Base-by-base conservation (phyloP, 2,113 vertebrate genomes). In the Melanerpes formicivorus region DNA sequence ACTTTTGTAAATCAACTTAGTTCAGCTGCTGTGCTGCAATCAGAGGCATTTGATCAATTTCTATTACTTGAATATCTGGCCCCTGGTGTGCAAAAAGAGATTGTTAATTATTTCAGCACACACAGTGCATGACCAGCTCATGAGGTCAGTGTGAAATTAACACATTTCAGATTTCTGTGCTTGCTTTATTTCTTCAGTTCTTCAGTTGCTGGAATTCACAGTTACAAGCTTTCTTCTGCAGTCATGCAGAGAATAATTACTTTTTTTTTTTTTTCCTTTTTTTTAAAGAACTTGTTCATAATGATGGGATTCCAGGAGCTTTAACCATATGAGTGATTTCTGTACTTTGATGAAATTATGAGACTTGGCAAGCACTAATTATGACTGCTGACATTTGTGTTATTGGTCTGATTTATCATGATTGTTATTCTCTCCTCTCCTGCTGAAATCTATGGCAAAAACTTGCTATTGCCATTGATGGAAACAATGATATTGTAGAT, bases 331-430 rank as follows among this genome's bases (percentile, higher is more conserved):
- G 40, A 93, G 8, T 62, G 50, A 85, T 80, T 85, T 80, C 25
- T 74, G 78, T 67, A 71, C 64, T 92, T 90, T 42, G 30, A 78
- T 83, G 58, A 93, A 93, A 80, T 91, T 80, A 67, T 66, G 46
- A 60, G 52, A 67, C 17, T 50, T 85, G 44, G 26, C 18, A 91
- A 93, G 76, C n/a, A 58, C 37, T 74, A 85, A 89, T 83, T 96
- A 75, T 62, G 58, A 30, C 56, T 81, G 44, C 54, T 89, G 69
- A 75, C 69, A 80, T 93, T 94, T 85, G 18, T 74, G 95, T 92
- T 86, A 80, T 94, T 84, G 44, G 19, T 83, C 32, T 90, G 30
- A 71, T 92, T 89, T 94, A 26, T 93, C 27, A 52, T 66, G 16
- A 56, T 82, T 91, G 29, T 52, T 42, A 73, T 82, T 81, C 14